These are phyloP conservation scores for Micronycteris hirsuta DNA, from an alignment of 2,113 vertebrate genomes.

Conservation along the genomic window DNA sequence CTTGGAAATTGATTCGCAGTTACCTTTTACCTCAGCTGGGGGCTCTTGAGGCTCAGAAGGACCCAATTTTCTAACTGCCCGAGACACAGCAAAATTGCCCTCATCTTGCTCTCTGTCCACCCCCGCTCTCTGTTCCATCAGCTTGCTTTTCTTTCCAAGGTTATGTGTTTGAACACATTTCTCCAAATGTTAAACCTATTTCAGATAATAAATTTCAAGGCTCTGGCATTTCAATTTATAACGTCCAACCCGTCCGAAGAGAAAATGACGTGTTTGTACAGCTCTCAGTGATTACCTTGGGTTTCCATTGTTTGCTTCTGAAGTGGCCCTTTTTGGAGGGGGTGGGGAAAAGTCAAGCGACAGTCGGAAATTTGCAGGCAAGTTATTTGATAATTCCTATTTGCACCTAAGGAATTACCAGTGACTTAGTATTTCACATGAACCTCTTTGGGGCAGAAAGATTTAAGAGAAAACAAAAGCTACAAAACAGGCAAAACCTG, in stretches of 20 bases:
- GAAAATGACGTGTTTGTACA: conserved; percentile 43
- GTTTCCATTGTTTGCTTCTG: conserved; percentile 34
- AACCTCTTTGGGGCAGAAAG: neutral
- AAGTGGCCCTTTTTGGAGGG: neutral
- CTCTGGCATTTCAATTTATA: conserved; percentile 71
- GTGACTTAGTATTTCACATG: neutral
- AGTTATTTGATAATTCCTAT: conserved; percentile 27
- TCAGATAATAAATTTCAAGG: conserved; percentile 79
- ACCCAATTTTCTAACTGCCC: conserved; percentile 30
- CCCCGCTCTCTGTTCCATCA: conserved; percentile 60
- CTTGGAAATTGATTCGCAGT: conserved; percentile 64
- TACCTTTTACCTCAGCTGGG: conserved; percentile 54
- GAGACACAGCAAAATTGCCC: conserved; percentile 34
- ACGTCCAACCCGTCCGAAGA: conserved; percentile 61
- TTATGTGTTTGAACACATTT: conserved; percentile 70
- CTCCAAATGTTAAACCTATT: conserved; percentile 74
- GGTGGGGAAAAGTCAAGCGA: neutral
- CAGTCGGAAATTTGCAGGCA: conserved; percentile 8
- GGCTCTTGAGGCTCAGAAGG: conserved; percentile 63
- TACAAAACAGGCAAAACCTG: conserved; percentile 39
- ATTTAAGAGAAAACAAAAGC: neutral
- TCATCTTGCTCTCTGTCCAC: conserved; percentile 26
- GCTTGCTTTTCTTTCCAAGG: conserved; percentile 68
- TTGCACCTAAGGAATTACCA: conserved; percentile 7
- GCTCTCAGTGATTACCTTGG: conserved; percentile 1